Conservation (phyloP, 2,797 vertebrate species). For the Myotis pilosus region DNA sequence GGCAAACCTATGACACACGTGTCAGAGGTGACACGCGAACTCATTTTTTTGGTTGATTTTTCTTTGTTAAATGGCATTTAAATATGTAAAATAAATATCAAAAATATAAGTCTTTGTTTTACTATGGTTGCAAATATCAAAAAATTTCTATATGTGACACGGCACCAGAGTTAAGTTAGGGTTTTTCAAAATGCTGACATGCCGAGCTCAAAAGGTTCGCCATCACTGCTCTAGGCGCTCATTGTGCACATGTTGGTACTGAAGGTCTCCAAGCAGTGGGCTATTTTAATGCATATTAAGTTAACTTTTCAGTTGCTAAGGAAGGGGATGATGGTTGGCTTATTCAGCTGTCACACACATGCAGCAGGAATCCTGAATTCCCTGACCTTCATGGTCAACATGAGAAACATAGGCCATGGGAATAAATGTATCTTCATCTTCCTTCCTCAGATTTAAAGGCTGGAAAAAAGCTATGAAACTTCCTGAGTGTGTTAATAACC, state of each 20-base stretch:
- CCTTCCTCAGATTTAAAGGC: background rate
- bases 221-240: background rate
- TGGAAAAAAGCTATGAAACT: background rate
- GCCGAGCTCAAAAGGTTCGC: too few species aligned
- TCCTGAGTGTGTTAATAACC: background rate
- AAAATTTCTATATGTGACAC: too few species aligned
- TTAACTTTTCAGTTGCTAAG: background rate
- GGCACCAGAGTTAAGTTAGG: too few species aligned
- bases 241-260: background rate
- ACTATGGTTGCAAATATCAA: too few species aligned
- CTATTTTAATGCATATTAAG: background rate
- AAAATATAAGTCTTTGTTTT: too few species aligned
- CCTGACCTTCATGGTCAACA: background rate
- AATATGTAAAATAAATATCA: too few species aligned
- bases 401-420: background rate
- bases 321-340: background rate
- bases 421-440: background rate
- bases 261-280: background rate
- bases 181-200: too few species aligned
- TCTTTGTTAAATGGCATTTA: too few species aligned
- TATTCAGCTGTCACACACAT: background rate
- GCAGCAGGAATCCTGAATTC: background rate
- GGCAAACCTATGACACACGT: too few species aligned
- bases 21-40: too few species aligned
- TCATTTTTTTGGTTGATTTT: too few species aligned